A percentile compares a stretch with the other conserved stretches of the same genome.
These are phyloP conservation scores for Threskiornis aethiopicus DNA, from an alignment of 2,797 vertebrate genomes.

Conservation along the genomic window DNA sequence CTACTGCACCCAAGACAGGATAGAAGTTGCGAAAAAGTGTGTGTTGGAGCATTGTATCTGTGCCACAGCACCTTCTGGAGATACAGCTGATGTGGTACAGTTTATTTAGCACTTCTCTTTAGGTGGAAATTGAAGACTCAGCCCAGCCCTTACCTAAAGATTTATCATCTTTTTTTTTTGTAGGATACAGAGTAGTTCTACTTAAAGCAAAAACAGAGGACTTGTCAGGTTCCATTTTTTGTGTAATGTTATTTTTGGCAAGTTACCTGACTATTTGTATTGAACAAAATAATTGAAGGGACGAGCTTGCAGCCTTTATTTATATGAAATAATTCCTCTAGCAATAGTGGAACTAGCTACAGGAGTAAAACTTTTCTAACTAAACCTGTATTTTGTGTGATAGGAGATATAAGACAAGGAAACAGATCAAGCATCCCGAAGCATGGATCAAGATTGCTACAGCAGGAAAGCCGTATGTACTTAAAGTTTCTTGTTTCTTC, in stretches of 20 bases:
- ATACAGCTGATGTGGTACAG: neutral
- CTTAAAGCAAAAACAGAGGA: neutral
- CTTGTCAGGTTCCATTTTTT: neutral
- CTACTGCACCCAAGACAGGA: neutral
- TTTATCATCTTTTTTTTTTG: neutral
- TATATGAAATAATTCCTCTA: neutral
- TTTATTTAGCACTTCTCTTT: neutral
- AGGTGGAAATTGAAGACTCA: neutral
- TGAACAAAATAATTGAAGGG: neutral
- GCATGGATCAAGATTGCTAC: neutral
- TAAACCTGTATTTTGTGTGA: neutral
- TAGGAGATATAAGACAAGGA: neutral
- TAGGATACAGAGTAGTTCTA: neutral
- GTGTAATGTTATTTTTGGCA: neutral
- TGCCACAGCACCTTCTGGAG: neutral
- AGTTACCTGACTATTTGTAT: neutral
- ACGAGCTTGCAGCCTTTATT: neutral
- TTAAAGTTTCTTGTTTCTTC: slow-evolving; percentile 35
- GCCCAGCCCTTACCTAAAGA: neutral
- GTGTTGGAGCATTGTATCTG: neutral
- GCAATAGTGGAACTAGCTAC: neutral
- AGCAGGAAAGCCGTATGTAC: slow-evolving; percentile 21
- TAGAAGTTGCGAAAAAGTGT: neutral
- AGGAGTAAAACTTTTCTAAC: neutral
- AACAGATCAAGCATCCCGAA: neutral